phyloP scores from a whole-genome alignment of 2,113 vertebrate genomes.

The Bubo bubo region DNA sequence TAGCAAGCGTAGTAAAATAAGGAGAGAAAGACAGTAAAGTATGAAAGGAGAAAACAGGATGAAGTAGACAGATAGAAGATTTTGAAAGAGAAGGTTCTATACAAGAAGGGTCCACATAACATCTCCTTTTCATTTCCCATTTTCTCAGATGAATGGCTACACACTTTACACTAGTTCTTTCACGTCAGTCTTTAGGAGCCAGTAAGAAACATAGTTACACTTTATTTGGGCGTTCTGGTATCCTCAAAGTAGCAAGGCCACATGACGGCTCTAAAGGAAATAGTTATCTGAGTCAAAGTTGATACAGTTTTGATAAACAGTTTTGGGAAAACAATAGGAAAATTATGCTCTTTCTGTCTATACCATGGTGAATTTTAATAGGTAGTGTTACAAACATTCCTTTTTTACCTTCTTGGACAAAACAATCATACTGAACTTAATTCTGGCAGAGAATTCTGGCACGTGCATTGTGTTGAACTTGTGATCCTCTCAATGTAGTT shows the following conservation, averaged over 20 bases:
- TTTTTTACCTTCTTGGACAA: not conserved
- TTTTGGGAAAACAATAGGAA: fast-evolving
- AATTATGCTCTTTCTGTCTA: not conserved
- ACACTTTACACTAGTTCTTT: not conserved
- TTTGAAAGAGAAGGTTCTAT: not conserved
- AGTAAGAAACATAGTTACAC: not conserved
- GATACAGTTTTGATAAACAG: not conserved
- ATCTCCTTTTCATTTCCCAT: not conserved
- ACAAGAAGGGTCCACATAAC: fast-evolving
- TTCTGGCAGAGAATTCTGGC: not conserved
- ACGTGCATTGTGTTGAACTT: not conserved
- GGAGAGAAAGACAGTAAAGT: not conserved
- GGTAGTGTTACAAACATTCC: not conserved
- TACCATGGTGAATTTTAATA: not conserved
- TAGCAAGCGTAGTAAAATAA: not conserved
- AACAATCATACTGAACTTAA: not conserved
- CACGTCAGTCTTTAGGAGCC: not conserved
- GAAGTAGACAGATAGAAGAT: not conserved
- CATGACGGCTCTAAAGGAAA: not conserved
- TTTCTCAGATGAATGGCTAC: not conserved
- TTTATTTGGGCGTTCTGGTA: not conserved
- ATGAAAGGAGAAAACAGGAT: not conserved
- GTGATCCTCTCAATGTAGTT: not conserved
- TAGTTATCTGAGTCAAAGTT: not conserved
- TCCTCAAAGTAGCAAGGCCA: not conserved